Evolutionary conservation across 2,113 vertebrate species (phyloP).

Genomic region (Enhydra lutris): DNA sequence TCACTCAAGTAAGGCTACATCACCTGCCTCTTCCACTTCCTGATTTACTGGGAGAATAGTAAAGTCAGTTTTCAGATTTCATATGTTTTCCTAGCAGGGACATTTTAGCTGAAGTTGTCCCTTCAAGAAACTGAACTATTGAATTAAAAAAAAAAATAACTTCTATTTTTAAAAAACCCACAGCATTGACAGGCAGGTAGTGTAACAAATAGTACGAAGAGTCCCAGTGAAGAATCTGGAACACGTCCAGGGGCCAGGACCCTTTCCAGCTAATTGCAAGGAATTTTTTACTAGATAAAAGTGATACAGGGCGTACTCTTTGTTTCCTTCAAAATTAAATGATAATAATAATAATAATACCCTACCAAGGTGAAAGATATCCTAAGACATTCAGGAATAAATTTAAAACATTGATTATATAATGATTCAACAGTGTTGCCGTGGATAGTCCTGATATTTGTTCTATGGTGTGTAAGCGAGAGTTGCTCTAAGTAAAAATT

Average conservation of each 20-base stretch:
- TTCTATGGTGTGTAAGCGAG: neutral
- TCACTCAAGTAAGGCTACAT: rapidly evolving
- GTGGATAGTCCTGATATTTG: neutral
- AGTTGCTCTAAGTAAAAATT: neutral
- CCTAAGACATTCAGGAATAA: neutral
- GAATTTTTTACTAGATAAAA: neutral
- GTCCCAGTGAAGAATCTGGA: neutral
- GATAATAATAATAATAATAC: neutral
- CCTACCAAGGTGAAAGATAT: neutral
- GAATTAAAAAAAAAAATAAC: neutral
- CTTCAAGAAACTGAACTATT: neutral
- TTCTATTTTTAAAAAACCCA: neutral
- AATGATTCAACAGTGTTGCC: neutral
- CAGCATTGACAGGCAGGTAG: neutral
- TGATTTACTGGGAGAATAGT: neutral
- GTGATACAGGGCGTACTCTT: neutral
- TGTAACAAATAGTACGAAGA: neutral
- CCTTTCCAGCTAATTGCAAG: neutral
- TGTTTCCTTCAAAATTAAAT: neutral
- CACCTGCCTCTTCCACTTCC: no score
- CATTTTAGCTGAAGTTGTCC: neutral
- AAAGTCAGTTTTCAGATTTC: neutral
- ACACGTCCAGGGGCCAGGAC: no score
- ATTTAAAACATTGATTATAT: neutral
- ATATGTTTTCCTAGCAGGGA: neutral